Evolutionary conservation across 2,888 invertebrate species (phyloP).

Genomic region (Lamellibrachia satsuma): DNA sequence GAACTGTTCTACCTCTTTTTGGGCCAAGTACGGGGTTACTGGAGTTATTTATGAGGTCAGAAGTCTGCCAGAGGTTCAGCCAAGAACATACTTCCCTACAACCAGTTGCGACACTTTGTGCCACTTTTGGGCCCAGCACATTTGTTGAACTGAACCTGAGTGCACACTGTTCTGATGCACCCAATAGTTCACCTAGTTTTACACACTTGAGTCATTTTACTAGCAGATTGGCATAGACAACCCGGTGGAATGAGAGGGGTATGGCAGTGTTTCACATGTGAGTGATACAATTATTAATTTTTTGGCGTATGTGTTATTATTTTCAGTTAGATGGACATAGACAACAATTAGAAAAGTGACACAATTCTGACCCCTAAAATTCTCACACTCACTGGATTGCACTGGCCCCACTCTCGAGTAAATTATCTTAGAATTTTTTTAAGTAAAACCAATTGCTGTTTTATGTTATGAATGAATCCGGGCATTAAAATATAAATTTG

Average conservation of each 20-base stretch:
- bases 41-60: constrained; percentile 17
- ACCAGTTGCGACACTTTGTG: background rate
- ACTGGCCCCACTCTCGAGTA: no score
- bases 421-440: no score
- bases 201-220: background rate
- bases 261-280: background rate
- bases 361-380: no score
- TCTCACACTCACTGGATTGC: no score
- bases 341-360: no score
- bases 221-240: background rate
- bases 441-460: no score
- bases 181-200: background rate
- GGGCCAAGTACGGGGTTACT: background rate
- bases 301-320: no score
- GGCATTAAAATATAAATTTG: no score
- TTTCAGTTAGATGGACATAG: no score
- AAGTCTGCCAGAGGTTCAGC: background rate
- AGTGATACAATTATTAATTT: background rate
- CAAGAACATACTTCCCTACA: constrained; percentile 12
- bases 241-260: background rate
- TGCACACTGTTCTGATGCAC: background rate
- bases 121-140: background rate
- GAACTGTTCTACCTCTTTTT: background rate
- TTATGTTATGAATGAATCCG: no score
- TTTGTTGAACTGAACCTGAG: background rate